These are phyloP conservation scores for Oncopeltus fasciatus DNA, from an alignment of 1,140 invertebrate genomes.

Conservation along the genomic window DNA sequence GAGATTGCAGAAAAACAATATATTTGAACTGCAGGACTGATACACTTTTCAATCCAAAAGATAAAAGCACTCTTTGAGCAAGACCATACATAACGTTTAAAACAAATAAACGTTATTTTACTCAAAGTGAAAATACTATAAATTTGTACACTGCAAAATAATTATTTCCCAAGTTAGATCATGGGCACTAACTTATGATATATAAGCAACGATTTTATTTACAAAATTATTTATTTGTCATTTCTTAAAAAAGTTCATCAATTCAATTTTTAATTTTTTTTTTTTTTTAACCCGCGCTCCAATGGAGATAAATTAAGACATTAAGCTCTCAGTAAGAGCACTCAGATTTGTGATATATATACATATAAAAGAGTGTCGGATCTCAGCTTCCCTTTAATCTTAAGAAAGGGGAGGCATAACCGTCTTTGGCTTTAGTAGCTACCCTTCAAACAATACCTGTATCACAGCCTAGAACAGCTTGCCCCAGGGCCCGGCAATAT, in stretches of 20 bases:
- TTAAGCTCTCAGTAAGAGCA: background rate
- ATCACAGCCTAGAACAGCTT: no score
- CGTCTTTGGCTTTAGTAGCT: background rate
- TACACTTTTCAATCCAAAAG: background rate
- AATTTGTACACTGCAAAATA: conserved; percentile 11
- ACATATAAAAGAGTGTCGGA: no score
- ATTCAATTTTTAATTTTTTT: conserved; percentile 5
- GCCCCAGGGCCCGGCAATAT: conserved; percentile 1
- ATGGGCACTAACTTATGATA: conserved; percentile 14
- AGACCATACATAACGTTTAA: background rate
- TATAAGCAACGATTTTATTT: background rate
- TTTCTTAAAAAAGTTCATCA: conserved; percentile 5
- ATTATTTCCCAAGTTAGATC: conserved; percentile 16
- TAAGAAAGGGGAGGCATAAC: background rate
- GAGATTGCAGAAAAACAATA: background rate
- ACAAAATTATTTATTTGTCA: conserved; percentile 9
- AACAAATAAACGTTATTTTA: background rate
- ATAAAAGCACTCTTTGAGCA: conserved; percentile 1
- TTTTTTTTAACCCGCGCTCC: background rate
- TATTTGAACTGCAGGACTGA: background rate
- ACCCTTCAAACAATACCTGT: no score
- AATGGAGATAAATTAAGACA: background rate
- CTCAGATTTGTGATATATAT: background rate
- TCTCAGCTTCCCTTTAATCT: no score
- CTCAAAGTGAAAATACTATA: background rate